Percentiles rank a stretch among this genome's conserved stretches.
These are phyloP conservation scores for Oxygymnocypris stewartii DNA, from an alignment of 2,113 vertebrate genomes.

Conservation along the genomic window DNA sequence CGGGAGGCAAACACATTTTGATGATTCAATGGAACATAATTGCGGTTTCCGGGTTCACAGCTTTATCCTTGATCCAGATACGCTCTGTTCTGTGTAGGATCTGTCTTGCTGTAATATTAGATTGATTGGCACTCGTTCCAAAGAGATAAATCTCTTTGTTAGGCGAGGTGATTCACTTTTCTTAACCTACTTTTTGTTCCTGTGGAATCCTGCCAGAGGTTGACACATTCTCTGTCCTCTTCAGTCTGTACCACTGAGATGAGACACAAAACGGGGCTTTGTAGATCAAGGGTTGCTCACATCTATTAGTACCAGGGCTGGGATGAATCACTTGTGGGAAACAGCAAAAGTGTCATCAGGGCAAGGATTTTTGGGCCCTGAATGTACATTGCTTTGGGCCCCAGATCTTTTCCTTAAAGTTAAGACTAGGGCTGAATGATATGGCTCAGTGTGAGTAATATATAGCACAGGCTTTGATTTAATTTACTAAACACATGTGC, in stretches of 20 bases:
- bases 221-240: slow-evolving; percentile 12
- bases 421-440: background rate
- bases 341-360: background rate
- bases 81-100: slow-evolving; percentile 24
- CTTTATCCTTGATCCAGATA: slow-evolving; percentile 12
- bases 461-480: background rate
- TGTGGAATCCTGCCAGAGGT: slow-evolving; percentile 30
- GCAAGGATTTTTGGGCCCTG: background rate
- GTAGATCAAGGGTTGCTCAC: slow-evolving; percentile 42
- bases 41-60: slow-evolving; percentile 25
- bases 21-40: slow-evolving; percentile 15
- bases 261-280: slow-evolving; percentile 15
- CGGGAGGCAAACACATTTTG: background rate
- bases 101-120: slow-evolving; percentile 20
- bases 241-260: slow-evolving; percentile 24
- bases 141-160: slow-evolving; percentile 40
- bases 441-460: background rate
- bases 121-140: slow-evolving; percentile 38
- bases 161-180: slow-evolving; percentile 25
- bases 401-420: background rate
- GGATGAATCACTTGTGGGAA: slow-evolving; percentile 40
- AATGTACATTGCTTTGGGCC: background rate
- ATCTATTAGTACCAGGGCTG: slow-evolving; percentile 17
- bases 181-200: slow-evolving; percentile 16
- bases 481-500: background rate